Conservation (phyloP, 2,888 invertebrate species). For the Zhengitettix transpicula region DNA sequence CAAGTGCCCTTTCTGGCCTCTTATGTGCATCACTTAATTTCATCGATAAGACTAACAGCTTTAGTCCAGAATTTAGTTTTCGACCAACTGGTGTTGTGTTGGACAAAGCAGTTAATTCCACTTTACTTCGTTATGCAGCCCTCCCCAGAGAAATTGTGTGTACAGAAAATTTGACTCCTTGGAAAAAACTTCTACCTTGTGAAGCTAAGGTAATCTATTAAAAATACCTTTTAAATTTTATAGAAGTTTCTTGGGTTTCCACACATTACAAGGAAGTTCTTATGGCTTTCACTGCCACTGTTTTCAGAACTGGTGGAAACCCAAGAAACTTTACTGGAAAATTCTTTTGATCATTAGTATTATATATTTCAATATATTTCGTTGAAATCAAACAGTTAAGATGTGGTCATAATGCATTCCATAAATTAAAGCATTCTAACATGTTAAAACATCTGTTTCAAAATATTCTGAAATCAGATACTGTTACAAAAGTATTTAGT, state of each 20-base stretch:
- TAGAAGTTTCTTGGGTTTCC: background rate
- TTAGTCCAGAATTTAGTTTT: constrained; percentile 69
- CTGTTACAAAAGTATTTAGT: too few species aligned
- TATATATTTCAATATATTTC: too few species aligned
- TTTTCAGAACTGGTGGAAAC: background rate
- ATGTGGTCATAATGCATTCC: too few species aligned
- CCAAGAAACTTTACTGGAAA: background rate
- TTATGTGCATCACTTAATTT: constrained; percentile 94
- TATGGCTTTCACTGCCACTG: background rate
- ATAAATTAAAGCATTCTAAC: too few species aligned
- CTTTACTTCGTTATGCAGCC: constrained; percentile 63
- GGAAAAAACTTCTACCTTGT: constrained; percentile 94
- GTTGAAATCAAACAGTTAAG: too few species aligned
- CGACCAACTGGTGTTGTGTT: constrained; percentile 51
- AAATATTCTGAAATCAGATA: too few species aligned
- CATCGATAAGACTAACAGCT: constrained; percentile 68
- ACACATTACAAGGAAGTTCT: background rate
- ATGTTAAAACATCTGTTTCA: too few species aligned
- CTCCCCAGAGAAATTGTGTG: constrained; percentile 92
- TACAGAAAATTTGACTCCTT: constrained; percentile 96
- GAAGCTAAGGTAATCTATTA: constrained; percentile 45
- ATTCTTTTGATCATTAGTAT: too few species aligned
- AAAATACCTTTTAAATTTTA: background rate
- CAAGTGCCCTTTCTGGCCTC: constrained; percentile 82
- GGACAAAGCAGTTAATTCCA: constrained; percentile 31